A percentile compares a stretch with the other conserved stretches of the same genome.
Evolutionary conservation across 2,113 vertebrate species (phyloP).

Genomic region (Takifugu flavidus): DNA sequence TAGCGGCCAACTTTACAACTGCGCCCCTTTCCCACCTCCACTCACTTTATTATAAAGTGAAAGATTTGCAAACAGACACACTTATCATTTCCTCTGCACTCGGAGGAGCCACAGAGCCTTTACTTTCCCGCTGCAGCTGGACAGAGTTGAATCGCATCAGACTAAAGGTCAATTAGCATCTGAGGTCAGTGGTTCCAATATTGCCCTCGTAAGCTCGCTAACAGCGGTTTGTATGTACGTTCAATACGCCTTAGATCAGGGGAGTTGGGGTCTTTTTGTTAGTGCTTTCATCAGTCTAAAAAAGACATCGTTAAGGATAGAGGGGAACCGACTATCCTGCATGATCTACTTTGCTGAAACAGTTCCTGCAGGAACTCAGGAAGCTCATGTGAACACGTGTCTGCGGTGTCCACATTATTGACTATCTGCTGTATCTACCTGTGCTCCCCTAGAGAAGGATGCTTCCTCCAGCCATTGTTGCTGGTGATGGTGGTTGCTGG

Average conservation of each 20-base stretch:
- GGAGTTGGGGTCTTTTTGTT: too few species aligned
- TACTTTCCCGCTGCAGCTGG: slow-evolving; percentile 9
- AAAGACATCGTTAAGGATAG: too few species aligned
- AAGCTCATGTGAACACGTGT: too few species aligned
- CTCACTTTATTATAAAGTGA: slow-evolving; percentile 13
- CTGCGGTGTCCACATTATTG: too few species aligned
- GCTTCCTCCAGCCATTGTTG: too few species aligned
- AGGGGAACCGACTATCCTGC: too few species aligned
- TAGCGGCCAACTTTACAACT: slow-evolving; percentile 50
- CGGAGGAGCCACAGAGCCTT: neutral
- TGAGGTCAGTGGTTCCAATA: slow-evolving; percentile 26
- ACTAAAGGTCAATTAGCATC: slow-evolving; percentile 33
- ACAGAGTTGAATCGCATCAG: slow-evolving; percentile 1
- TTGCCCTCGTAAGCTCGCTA: slow-evolving; percentile 33
- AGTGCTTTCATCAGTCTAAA: too few species aligned
- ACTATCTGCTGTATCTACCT: too few species aligned
- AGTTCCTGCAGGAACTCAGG: neutral
- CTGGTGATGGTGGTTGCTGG: too few species aligned
- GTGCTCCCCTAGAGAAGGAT: too few species aligned
- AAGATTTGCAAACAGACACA: neutral
- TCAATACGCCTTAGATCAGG: neutral
- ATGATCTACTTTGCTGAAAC: slow-evolving; percentile 14
- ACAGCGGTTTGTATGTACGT: neutral
- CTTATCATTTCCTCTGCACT: slow-evolving; percentile 7
- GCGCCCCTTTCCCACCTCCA: neutral